Percentiles rank a stretch among this genome's conserved stretches.
Conservation (phyloP, 2,888 invertebrate genomes). For the Fragum whitleyi region DNA sequence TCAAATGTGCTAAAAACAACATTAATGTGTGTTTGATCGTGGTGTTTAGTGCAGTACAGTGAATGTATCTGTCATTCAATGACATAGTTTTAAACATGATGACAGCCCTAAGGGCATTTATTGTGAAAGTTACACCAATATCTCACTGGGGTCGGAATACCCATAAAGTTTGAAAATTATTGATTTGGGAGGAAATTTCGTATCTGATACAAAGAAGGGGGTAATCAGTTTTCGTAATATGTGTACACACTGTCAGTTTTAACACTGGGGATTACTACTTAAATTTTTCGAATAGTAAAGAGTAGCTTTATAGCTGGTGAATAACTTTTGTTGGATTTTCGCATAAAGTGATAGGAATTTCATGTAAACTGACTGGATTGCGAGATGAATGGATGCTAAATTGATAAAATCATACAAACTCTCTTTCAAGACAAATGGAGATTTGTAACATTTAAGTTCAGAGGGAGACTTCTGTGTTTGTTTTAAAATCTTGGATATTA, state of each 20-base stretch:
- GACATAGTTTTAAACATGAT: not conserved
- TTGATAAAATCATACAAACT: too few relatives aligned
- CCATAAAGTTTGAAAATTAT: conserved; percentile 22
- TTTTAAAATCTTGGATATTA: not conserved
- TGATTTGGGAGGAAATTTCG: conserved; percentile 6
- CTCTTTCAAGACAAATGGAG: too few relatives aligned
- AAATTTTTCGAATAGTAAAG: not conserved
- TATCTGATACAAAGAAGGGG: not conserved
- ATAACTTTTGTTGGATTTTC: too few relatives aligned
- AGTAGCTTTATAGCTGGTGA: too few relatives aligned
- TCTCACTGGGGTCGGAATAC: not conserved
- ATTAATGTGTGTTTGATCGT: conserved; percentile 16
- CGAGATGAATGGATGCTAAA: too few relatives aligned
- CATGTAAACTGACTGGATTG: too few relatives aligned
- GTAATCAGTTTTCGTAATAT: not conserved
- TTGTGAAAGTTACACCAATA: conserved; percentile 16
- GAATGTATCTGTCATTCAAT: conserved; percentile 17
- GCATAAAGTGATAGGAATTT: too few relatives aligned
- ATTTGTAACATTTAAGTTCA: too few relatives aligned
- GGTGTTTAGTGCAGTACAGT: conserved; percentile 9
- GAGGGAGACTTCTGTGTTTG: not conserved
- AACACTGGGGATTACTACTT: too few relatives aligned
- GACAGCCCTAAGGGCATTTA: not conserved
- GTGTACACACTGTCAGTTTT: conserved; percentile 14
- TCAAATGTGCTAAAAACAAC: conserved; percentile 25